A percentile compares a stretch with the other conserved stretches of the same genome.
phyloP scores from a whole-genome alignment of 1,140 invertebrate species.

The Ylistrum balloti region DNA sequence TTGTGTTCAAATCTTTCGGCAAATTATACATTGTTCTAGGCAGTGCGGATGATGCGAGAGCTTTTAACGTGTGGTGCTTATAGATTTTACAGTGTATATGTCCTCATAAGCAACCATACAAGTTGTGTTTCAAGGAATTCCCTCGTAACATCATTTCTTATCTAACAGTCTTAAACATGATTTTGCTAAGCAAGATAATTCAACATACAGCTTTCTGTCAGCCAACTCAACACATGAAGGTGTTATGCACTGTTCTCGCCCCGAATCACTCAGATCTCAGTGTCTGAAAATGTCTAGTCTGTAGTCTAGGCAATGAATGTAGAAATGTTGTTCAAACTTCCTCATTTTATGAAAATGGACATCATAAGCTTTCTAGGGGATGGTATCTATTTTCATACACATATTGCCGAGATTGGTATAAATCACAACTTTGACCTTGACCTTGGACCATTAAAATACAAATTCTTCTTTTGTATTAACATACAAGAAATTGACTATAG shows the following conservation, averaged over 20 bases:
- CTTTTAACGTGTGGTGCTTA: not conserved
- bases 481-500: no score
- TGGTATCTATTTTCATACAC: no score
- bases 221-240: not conserved
- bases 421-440: no score
- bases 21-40: constrained; percentile 27
- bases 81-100: not conserved
- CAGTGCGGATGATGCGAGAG: not conserved
- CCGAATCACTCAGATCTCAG: not conserved
- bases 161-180: constrained; percentile 21
- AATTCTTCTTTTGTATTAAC: no score
- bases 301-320: no score
- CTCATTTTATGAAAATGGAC: no score
- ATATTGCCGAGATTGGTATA: no score
- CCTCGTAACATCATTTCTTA: not conserved
- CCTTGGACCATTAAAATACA: no score
- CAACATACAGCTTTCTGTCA: not conserved
- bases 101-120: not conserved
- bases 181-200: not conserved
- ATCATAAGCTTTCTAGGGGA: no score
- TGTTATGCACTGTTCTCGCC: not conserved
- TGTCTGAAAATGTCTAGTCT: not conserved
- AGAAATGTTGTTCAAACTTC: no score
- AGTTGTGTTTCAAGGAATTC: not conserved
- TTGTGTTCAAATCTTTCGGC: constrained; percentile 38